Evolutionary conservation across 92 coral and sea anemone species (phyloP), one percentile per base, ranked within the genome.

Genomic region (Hydrozoanthus gracilis): DNA sequence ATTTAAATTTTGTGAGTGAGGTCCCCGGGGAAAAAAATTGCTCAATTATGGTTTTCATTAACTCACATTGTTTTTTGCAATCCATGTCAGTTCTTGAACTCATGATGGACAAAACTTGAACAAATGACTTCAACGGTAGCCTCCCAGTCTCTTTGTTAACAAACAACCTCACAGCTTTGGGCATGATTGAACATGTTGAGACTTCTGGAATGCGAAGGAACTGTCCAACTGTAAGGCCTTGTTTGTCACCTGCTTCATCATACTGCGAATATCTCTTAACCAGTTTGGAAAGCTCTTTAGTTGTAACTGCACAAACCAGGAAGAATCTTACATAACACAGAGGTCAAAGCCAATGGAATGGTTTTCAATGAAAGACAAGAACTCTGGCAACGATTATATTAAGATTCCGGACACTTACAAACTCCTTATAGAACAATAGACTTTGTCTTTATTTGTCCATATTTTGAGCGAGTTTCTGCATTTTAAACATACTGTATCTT

Each of bases 201-300:
- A 91, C 80, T 64, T 94, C 98, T 44, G 98, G 98, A 51, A 94
- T 86, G 73, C 55, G 82, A 64, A 94, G 90, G 71, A 94, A 90
- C 64, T 93, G 84, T 18, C 90, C 62, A 16, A 92, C 65, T 44
- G 90, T 73, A 44, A 94, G 88, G 44, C 84, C 84, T 7, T 72
- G 74, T n/a, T 86, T 86, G 75, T 67, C 82, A 50, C 76, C 91
- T 8, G 88, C 76, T 18, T 86, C 92, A 52, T 87, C 90, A 80
- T 92, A 88, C 51, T 86, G 87, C 10, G 87, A 65, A 84, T 88
- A 92, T 58, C 98, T 87, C 84, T 92, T 92, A 52, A 94, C 54
- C 13, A 94, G 90, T 82, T 89, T 90, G n/a, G 82, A 68, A 12
- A 94, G 87, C 83, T 92, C 98, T 49, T 92, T 92, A 55, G 92